Evolutionary conservation across 2,888 invertebrate species (phyloP), one percentile per base, ranked within the genome.

Genomic region (Phasia obesa): DNA sequence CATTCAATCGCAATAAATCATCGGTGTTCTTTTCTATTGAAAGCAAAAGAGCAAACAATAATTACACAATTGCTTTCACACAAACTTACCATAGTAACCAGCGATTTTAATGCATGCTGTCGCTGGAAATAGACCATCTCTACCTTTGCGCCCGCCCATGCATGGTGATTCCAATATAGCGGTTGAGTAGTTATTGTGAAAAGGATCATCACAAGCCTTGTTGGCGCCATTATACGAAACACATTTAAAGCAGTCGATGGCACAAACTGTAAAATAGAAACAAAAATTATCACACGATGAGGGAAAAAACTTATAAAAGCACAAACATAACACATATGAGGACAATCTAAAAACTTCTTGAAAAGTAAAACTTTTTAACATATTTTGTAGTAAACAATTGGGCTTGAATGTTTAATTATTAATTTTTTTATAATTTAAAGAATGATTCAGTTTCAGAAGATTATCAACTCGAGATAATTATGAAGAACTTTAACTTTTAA

Each of bases 191-290:
- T 97, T 97, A 92, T 98, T 97, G 92, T 98, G 97, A 92, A 97
- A 98, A 0, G 98, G 97, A 91, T 99, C 99, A 90, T 99, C 99
- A 90, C 98, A 98, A 0, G 96, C 94, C 70, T 85, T 94, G 90
- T 97, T 97, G 87, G 94, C 93, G 25, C 96, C 96, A 90, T 97
- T 96, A 92, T 97, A 94, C 0, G 98, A 99, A 60, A 97, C 96
- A 91, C 99, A 99, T 91, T 98, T 98, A 93, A 98, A 99, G 91
- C 99, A 99, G 92, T 98, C 99, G 89, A 99, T 98, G 70, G 94
- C 93, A 84, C 92, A 90, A 19, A 92, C 94, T 94, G 88, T 9
- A 27, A 44, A 44, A 57, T 4, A 42, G 19, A 31, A 31, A 47
- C 55, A 4, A 47, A 55, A 53, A 1, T 19, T 31, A 76, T 69